Evolutionary conservation across 2,113 vertebrate genomes (phyloP).

Genomic region (Galemys pyrenaicus): DNA sequence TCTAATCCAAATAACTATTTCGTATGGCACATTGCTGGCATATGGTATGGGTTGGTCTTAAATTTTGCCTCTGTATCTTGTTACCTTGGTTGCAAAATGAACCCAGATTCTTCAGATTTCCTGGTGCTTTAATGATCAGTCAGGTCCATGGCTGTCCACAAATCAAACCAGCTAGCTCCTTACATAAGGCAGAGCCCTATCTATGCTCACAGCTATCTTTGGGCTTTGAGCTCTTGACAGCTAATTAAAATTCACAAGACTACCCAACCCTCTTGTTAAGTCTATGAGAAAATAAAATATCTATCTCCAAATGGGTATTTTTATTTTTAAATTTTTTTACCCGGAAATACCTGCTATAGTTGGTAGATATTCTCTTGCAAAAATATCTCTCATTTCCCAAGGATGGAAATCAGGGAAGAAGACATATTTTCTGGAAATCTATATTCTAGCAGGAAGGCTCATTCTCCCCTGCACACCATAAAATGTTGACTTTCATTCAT

Average conservation of each 20-base stretch:
- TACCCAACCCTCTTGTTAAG: background rate
- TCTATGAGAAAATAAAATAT: background rate
- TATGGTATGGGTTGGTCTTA: background rate
- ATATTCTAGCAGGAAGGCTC: background rate
- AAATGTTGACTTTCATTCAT: background rate
- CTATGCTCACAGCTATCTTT: background rate
- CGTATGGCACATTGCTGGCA: background rate
- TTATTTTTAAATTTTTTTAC: background rate
- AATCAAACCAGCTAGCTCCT: background rate
- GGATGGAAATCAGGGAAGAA: background rate
- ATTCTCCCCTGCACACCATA: background rate
- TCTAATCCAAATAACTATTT: background rate
- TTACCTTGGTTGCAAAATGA: background rate
- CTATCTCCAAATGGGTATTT: background rate
- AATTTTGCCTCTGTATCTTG: background rate
- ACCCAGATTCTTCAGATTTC: background rate
- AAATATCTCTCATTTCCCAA: background rate
- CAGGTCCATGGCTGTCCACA: background rate
- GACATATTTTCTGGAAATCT: conserved; percentile 18
- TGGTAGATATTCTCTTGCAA: background rate
- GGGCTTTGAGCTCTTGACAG: background rate
- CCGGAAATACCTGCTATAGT: background rate
- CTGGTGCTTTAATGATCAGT: background rate
- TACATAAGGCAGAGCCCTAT: background rate
- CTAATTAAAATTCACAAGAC: background rate